Evolutionary conservation across 1,140 invertebrate species (phyloP), one percentile per base, ranked within the genome.

Genomic region (Gryllus bimaculatus): DNA sequence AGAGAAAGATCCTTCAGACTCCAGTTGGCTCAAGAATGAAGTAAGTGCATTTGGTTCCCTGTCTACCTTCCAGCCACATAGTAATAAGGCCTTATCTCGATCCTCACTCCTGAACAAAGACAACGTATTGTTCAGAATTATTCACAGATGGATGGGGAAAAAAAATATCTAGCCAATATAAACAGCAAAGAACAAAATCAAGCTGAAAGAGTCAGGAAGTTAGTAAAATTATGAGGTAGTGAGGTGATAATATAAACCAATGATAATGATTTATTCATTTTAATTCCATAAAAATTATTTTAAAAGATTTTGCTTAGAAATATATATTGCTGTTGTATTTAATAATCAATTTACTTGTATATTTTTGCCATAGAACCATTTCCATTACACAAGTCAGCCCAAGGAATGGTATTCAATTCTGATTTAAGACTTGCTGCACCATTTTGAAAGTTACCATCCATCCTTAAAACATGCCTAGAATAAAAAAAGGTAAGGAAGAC

Each of bases 61-160:
- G 81, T 94, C 92, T 83, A 91, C 91, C 80, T 90, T 89, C 96
- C 96, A 98, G 18, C 95, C 94, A 87, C 96, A 97, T 75, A 98
- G 86, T 83, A 93, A 90, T 76, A 97, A 85, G 0, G 93, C 94
- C 84, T 92, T 90, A 79, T 93, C 91, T 79, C 96, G 88, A 83
- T 94, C 93, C 79, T 91, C 88, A 79, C 92, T 93, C 82, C 93
- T 93, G 83, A 76, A 85, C 85, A 84, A 73, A 76, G 80, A 79
- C 8, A 76, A 47, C 18, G 1, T 47, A 21, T 76, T 18, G 13
- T 18, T 13, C 10, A 10, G 18, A 1, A 66, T 66, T 18, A 66
- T 66, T 66, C 54, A 2, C 10, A 66, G 18, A 18, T 66, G 54
- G 0, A 66, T 3, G n/a, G n/a, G n/a, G n/a, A n/a, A 5, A 2